Conservation (phyloP, 2,797 vertebrate genomes). For the Rhinogobio ventralis region DNA sequence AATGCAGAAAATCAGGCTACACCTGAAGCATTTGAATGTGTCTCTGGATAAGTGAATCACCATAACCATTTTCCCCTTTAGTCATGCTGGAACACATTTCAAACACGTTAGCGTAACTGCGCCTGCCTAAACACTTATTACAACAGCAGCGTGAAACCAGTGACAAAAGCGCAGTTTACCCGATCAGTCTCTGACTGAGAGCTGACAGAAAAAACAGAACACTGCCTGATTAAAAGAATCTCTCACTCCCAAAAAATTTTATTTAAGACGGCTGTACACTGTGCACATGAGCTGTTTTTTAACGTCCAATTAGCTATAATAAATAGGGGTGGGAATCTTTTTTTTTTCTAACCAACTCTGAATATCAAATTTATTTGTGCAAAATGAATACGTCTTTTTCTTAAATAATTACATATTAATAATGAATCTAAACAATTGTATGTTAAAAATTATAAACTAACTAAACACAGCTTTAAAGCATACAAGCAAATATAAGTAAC, state of each 20-base stretch:
- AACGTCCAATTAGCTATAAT: not conserved
- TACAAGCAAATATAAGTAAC: no score
- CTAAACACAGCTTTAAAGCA: not conserved
- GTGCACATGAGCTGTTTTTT: not conserved
- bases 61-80: conserved; percentile 36
- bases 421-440: no score
- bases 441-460: no score
- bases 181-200: conserved; percentile 27
- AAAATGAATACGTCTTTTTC: no score
- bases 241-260: not conserved
- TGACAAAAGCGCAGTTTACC: conserved; percentile 29
- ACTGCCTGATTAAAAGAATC: not conserved
- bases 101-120: conserved; percentile 32
- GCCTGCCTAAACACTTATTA: conserved; percentile 47
- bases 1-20: conserved; percentile 1
- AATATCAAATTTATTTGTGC: not conserved
- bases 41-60: conserved; percentile 21
- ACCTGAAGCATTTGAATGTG: conserved; percentile 12
- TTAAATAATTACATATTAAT: no score
- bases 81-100: conserved; percentile 46
- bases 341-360: no score
- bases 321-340: not conserved
- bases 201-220: conserved; percentile 15
- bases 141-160: conserved; percentile 40
- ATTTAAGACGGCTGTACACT: not conserved